These are phyloP conservation scores for Amblyopsis rosae DNA, from an alignment of 2,113 vertebrate genomes.

Conservation along the genomic window DNA sequence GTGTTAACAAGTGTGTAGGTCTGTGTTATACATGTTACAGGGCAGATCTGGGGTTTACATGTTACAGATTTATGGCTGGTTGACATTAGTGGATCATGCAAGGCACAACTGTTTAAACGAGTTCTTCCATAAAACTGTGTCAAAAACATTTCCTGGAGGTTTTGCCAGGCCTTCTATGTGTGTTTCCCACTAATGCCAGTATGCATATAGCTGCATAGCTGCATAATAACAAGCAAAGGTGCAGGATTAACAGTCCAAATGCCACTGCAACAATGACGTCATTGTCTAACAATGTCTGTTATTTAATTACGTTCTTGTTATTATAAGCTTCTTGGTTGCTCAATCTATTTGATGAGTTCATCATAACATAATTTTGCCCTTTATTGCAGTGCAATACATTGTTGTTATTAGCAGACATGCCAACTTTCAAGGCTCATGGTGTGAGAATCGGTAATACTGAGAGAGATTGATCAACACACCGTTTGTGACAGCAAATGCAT, in stretches of 20 bases:
- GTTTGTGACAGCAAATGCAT: too few relatives aligned
- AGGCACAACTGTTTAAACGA: too few relatives aligned
- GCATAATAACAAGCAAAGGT: conserved; percentile 21
- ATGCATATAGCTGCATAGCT: conserved; percentile 48
- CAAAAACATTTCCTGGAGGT: not conserved
- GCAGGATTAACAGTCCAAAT: conserved; percentile 57
- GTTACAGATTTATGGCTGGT: too few relatives aligned
- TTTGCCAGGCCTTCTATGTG: not conserved
- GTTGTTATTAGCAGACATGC: too few relatives aligned
- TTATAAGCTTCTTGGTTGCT: not conserved
- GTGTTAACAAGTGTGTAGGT: conserved; percentile 16
- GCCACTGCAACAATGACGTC: too few relatives aligned
- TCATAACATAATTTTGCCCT: not conserved
- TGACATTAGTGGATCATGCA: too few relatives aligned
- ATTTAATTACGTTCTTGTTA: not conserved
- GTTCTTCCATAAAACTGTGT: not conserved
- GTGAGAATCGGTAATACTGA: too few relatives aligned
- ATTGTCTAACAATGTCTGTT: too few relatives aligned
- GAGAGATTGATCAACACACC: too few relatives aligned
- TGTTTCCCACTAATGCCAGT: conserved; percentile 15
- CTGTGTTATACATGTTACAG: conserved; percentile 13
- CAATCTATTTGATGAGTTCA: not conserved
- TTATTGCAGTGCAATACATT: not conserved
- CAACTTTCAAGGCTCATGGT: too few relatives aligned
- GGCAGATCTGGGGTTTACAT: too few relatives aligned